phyloP scores from a whole-genome alignment of 2,888 invertebrate species.

The Druceiella hillmani region DNA sequence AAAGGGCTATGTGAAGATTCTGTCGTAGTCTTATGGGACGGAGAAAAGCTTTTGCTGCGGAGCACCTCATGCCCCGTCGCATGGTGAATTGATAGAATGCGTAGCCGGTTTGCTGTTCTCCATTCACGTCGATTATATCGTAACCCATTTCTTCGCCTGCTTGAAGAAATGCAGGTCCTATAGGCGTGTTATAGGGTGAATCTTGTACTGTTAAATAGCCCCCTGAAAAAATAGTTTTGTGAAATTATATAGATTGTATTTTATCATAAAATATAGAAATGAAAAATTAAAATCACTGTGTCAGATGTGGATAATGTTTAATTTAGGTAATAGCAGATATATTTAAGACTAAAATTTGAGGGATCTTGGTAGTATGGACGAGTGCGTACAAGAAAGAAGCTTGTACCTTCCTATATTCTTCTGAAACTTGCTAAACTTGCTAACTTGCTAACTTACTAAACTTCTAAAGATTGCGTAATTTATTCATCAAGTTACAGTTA shows the following conservation, averaged over 20 bases:
- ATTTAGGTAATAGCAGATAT: too few species aligned
- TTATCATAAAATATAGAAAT: neutral
- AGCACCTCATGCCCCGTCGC: conserved; percentile 76
- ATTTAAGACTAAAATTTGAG: too few species aligned
- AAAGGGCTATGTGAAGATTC: conserved; percentile 78
- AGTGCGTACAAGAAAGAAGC: too few species aligned
- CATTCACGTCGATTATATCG: conserved; percentile 80
- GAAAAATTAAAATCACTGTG: too few species aligned
- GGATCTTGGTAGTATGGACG: too few species aligned
- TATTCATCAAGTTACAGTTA: too few species aligned
- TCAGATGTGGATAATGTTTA: too few species aligned
- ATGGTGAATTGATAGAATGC: conserved; percentile 87
- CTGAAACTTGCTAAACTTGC: too few species aligned
- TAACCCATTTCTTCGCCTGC: conserved; percentile 92
- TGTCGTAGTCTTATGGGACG: conserved; percentile 69
- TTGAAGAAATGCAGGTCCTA: conserved; percentile 79
- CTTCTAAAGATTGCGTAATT: too few species aligned
- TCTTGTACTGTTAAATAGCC: conserved; percentile 75
- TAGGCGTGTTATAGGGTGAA: conserved; percentile 72
- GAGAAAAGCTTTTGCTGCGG: conserved; percentile 80
- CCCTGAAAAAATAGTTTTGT: conserved; percentile 56
- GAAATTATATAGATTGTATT: neutral
- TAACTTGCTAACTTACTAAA: too few species aligned
- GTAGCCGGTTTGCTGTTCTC: conserved; percentile 81
- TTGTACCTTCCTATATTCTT: too few species aligned